phyloP scores from a whole-genome alignment of 2,797 vertebrate species.

The Ctenopoma multispine region DNA sequence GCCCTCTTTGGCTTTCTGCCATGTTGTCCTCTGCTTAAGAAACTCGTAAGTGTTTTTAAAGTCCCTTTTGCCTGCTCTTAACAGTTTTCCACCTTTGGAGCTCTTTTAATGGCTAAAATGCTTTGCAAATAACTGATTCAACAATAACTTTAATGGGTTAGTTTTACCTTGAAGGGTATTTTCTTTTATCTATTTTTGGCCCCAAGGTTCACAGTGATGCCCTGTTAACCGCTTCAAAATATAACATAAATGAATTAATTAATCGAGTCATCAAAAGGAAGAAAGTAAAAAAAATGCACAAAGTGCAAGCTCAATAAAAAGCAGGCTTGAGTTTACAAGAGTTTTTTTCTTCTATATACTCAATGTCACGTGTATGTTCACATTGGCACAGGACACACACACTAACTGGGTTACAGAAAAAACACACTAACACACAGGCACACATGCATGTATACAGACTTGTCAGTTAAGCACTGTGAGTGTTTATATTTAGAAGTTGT shows the following conservation, averaged over 20 bases:
- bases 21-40: too few relatives aligned
- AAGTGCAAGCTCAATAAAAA: constrained; percentile 19
- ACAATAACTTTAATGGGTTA: too few relatives aligned
- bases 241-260: not conserved
- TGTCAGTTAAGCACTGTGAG: constrained; percentile 75
- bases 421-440: constrained; percentile 28
- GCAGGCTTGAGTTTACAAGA: not conserved
- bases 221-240: not conserved
- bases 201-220: not conserved
- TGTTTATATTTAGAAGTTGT: constrained; percentile 84
- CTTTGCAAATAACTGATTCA: too few relatives aligned
- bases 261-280: not conserved
- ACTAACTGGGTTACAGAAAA: constrained; percentile 39
- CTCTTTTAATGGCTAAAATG: too few relatives aligned
- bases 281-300: constrained; percentile 4
- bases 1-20: too few relatives aligned
- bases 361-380: constrained; percentile 3
- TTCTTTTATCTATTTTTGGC: too few relatives aligned
- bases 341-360: not conserved
- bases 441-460: constrained; percentile 72
- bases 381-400: constrained; percentile 4
- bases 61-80: too few relatives aligned
- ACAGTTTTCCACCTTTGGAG: too few relatives aligned
- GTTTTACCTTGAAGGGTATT: too few relatives aligned
- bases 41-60: too few relatives aligned